phyloP scores from a whole-genome alignment of 2,113 vertebrate genomes.

The Megaptera novaeangliae region DNA sequence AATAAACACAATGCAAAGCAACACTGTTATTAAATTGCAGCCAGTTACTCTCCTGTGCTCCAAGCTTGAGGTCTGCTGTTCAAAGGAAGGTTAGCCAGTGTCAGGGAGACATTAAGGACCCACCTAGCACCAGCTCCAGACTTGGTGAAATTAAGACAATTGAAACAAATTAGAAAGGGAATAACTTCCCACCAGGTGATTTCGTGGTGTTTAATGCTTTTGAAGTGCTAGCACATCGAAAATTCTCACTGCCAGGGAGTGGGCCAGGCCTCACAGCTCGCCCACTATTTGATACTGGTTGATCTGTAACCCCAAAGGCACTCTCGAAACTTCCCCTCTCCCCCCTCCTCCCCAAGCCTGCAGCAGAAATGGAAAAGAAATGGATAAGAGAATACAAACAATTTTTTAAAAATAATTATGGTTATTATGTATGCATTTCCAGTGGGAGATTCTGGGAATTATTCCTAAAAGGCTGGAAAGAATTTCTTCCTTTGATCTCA shows the following conservation, averaged over 20 bases:
- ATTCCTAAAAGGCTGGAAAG: slow-evolving; percentile 62
- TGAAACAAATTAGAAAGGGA: slow-evolving; percentile 9
- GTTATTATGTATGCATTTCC: slow-evolving; percentile 46
- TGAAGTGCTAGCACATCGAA: accelerated
- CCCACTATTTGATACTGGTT: not conserved
- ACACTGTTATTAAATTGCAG: accelerated
- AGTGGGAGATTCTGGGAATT: slow-evolving; percentile 63
- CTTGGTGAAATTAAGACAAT: not conserved
- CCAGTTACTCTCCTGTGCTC: not conserved
- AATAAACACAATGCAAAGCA: not conserved
- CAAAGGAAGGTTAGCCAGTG: not conserved
- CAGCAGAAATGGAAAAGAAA: not conserved
- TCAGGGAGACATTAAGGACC: not conserved
- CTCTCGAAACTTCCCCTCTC: not conserved
- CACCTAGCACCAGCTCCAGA: not conserved
- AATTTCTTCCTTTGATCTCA: slow-evolving; percentile 55
- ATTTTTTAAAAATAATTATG: not conserved
- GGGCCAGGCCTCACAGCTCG: not conserved
- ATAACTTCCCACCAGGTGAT: not conserved
- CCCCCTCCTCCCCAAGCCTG: not conserved
- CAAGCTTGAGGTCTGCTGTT: not conserved
- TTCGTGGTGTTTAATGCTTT: accelerated
- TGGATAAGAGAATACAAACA: not conserved
- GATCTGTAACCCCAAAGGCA: not conserved
- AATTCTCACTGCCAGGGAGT: not conserved